Evolutionary conservation across 2,113 vertebrate genomes (phyloP), one percentile per base, ranked within the genome.

Genomic region (chimpanzee (Pan troglodytes)): DNA sequence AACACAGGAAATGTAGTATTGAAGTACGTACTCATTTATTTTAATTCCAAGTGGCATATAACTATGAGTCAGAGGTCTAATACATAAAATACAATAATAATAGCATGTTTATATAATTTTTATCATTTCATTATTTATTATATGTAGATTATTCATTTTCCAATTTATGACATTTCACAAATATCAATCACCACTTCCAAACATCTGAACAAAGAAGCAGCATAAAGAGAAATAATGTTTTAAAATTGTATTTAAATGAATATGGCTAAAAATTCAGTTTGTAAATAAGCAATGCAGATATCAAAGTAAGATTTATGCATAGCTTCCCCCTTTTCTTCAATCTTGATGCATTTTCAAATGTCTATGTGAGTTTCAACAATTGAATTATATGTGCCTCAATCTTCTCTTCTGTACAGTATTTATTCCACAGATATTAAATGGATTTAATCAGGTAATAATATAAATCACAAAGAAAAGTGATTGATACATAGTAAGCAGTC

Each of bases 221-320:
- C 12, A 32, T n/a, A 52, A 50, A 88, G 4, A 43, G 52, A n/a
- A 82, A 50, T 1, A 40, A 83, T 20, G 32, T 22, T 91, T 82
- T 93, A 68, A 23, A 78, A 52, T 14, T 84, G 2, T 38, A 92
- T 83, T 96, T 79, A 86, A 91, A 75, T 80, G 72, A 75, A 92
- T 38, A 94, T 16, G 1, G 4, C 73, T 90, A 67, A 90, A 83
- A 93, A 17, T 78, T 52, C 70, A 73, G 22, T 23, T 73, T 52
- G 7, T 50, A 64, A 90, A 83, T 67, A 88, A 82, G 35, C 11
- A 89, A 11, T 32, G 17, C 16, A 61, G 48, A 50, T 64, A 55
- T 76, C 43, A 12, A 86, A n/a, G 80, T n/a, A 89, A 25, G 1
- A 85, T 55, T 55, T 13, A 67, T 35, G 10, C 14, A 14, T 45